Evolutionary conservation across 2,888 invertebrate species (phyloP).

Genomic region (Eupelmus urozonus): DNA sequence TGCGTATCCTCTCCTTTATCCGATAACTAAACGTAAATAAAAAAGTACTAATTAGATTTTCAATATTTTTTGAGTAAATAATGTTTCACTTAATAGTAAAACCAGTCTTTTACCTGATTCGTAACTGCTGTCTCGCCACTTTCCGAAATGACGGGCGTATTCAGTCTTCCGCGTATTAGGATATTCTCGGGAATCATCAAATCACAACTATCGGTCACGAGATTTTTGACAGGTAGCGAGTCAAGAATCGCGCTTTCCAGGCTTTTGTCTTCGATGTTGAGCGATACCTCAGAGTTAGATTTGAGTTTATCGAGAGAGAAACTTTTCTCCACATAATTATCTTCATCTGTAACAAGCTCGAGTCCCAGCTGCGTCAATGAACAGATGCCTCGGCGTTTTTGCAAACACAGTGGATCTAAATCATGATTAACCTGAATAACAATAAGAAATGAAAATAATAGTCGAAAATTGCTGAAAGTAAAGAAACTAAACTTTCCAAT

Average conservation of each 20-base stretch:
- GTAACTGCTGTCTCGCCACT: constrained; percentile 36
- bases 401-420: constrained; percentile 73
- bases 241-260: constrained; percentile 47
- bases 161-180: constrained; percentile 62
- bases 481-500: background rate
- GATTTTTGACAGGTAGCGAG: constrained; percentile 47
- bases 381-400: constrained; percentile 81
- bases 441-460: too few relatives aligned
- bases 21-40: constrained; percentile 19
- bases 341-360: constrained; percentile 64
- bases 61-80: background rate
- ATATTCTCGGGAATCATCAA: constrained; percentile 60
- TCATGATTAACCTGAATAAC: constrained; percentile 45
- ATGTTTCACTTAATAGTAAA: constrained; percentile 3
- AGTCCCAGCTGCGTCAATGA: constrained; percentile 79
- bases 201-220: constrained; percentile 42
- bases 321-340: constrained; percentile 63
- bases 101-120: constrained; percentile 32
- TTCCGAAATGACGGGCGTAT: constrained; percentile 62
- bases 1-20: constrained; percentile 55
- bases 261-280: constrained; percentile 48
- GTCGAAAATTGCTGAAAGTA: background rate
- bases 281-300: constrained; percentile 42
- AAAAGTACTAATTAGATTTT: constrained; percentile 16
- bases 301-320: constrained; percentile 56